These are phyloP conservation scores for Drosophila guanche DNA, from an alignment of 1,140 invertebrate species.

Conservation along the genomic window DNA sequence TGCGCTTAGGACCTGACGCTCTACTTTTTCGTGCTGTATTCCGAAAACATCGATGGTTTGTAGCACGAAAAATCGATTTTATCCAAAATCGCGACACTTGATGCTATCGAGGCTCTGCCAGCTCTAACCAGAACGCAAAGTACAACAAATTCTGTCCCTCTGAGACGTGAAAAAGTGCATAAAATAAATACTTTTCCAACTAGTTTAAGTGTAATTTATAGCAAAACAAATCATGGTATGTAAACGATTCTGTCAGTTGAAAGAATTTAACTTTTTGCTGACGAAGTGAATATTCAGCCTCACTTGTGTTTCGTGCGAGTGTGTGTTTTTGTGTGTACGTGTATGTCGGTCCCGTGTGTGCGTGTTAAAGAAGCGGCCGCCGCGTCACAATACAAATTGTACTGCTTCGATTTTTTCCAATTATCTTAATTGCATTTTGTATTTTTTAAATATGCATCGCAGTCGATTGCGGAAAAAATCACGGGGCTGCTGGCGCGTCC, in stretches of 20 bases:
- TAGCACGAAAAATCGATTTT: not conserved
- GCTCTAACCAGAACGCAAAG: conserved; percentile 30
- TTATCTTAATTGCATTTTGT: conserved; percentile 45
- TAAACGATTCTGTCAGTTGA: not conserved
- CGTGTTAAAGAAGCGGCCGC: conserved; percentile 41
- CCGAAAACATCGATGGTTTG: not conserved
- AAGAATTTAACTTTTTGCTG: conserved; percentile 11
- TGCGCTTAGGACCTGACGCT: no score
- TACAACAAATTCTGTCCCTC: conserved; percentile 37
- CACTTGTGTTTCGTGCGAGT: not conserved
- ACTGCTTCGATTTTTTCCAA: conserved; percentile 62
- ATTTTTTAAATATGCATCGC: conserved; percentile 31
- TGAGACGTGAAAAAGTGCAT: conserved; percentile 44
- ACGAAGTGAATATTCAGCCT: conserved; percentile 4
- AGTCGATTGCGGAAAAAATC: conserved; percentile 92
- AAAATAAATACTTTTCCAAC: conserved; percentile 21
- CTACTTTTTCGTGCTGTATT: no score
- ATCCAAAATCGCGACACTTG: not conserved
- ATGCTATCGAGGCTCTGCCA: not conserved
- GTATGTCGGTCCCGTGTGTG: conserved; percentile 17
- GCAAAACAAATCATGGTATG: conserved; percentile 35
- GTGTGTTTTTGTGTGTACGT: conserved; percentile 23
- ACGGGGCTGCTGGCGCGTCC: conserved; percentile 90
- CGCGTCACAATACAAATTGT: conserved; percentile 56
- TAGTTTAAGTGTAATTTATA: conserved; percentile 43